These are phyloP conservation scores for Drosophila pseudoananassae DNA, from an alignment of 1,140 invertebrate genomes.

Conservation along the genomic window DNA sequence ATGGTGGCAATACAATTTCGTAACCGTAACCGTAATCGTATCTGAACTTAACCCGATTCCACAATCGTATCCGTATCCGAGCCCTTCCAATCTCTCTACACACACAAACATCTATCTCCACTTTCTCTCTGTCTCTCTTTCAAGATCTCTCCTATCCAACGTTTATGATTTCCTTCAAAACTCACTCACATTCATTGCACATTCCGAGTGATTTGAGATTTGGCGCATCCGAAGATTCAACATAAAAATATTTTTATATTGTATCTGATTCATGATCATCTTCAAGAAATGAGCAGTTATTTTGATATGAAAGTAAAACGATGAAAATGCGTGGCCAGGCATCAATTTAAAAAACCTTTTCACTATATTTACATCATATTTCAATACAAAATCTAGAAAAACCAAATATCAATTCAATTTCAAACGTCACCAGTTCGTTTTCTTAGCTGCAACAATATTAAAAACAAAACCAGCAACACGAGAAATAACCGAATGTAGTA, in stretches of 20 bases:
- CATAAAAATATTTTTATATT: conserved; percentile 36
- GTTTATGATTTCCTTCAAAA: conserved; percentile 36
- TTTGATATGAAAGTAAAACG: conserved; percentile 32
- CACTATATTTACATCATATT: conserved; percentile 52
- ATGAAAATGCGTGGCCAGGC: conserved; percentile 83
- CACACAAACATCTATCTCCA: conserved; percentile 39
- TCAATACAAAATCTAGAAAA: conserved; percentile 32
- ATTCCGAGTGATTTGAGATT: conserved; percentile 38
- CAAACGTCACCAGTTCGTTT: conserved; percentile 50
- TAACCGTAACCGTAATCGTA: conserved; percentile 29
- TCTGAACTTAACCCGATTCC: conserved; percentile 34
- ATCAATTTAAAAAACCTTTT: conserved; percentile 69
- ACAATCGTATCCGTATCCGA: conserved; percentile 42
- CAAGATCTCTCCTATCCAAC: conserved; percentile 43
- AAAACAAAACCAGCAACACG: conserved; percentile 38
- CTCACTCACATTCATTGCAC: conserved; percentile 52
- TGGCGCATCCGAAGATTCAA: conserved; percentile 31
- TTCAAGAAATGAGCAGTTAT: conserved; percentile 17
- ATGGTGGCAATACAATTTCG: conserved; percentile 14
- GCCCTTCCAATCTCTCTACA: conserved; percentile 25
- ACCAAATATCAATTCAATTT: conserved; percentile 17
- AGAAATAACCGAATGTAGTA: conserved; percentile 58
- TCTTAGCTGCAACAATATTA: conserved; percentile 36
- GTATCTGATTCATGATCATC: conserved; percentile 18
- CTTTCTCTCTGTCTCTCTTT: conserved; percentile 31